A percentile compares a stretch with the other conserved stretches of the same genome.
phyloP scores from a whole-genome alignment of 2,113 vertebrate genomes.

The Eudyptes chrysolophus region DNA sequence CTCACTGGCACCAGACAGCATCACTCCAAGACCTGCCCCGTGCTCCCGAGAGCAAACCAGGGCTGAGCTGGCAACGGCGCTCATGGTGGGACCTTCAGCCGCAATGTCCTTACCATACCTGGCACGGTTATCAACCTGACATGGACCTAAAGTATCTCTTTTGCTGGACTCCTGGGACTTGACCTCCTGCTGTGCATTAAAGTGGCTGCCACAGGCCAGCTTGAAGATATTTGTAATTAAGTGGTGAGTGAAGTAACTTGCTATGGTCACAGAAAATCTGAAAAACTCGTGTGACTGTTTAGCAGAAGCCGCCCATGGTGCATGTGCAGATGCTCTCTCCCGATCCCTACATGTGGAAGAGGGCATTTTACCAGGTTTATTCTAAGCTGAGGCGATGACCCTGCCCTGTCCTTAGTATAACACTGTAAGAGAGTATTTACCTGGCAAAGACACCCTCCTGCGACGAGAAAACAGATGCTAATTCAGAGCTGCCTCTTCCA shows the following conservation, averaged over 20 bases:
- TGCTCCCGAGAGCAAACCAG: not conserved
- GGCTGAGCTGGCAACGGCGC: not conserved
- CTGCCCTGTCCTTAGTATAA: not conserved
- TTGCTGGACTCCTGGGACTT: not conserved
- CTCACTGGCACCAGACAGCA: not conserved
- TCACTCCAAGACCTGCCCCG: accelerated
- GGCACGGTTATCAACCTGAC: accelerated
- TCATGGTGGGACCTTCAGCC: not conserved
- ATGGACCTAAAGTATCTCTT: not conserved
- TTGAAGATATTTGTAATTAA: not conserved
- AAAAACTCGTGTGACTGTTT: not conserved
- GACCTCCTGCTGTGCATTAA: not conserved
- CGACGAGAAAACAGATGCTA: not conserved
- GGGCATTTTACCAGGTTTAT: not conserved
- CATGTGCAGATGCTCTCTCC: not conserved
- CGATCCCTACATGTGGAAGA: not conserved
- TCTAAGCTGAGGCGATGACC: not conserved
- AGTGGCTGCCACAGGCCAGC: not conserved
- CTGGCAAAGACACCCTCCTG: not conserved
- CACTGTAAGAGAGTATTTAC: not conserved
- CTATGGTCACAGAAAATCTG: not conserved
- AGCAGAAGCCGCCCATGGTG: not conserved
- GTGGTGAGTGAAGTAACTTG: not conserved
- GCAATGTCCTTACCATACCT: accelerated
- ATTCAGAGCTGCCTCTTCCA: not conserved